These are phyloP conservation scores for Sebastes steindachneri DNA, from an alignment of 2,797 vertebrate species.

Conservation along the genomic window DNA sequence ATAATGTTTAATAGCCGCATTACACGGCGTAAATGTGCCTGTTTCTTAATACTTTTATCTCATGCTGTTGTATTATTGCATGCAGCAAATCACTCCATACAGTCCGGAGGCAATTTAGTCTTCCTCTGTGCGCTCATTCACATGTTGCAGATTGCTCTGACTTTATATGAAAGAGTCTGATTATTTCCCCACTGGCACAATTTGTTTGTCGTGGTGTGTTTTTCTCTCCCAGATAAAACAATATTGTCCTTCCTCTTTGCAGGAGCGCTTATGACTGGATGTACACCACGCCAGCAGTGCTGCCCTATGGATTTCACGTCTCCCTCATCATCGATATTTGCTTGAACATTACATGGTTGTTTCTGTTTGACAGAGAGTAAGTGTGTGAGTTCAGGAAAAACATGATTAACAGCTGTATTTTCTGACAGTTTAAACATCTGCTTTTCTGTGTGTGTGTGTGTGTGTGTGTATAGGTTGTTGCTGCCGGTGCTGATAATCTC, in stretches of 20 bases:
- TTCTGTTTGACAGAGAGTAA: slow-evolving; percentile 78
- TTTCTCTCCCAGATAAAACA: slow-evolving; percentile 9
- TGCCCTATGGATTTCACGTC: slow-evolving; percentile 77
- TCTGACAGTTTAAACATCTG: not conserved
- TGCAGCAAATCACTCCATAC: slow-evolving; percentile 27
- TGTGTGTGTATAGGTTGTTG: slow-evolving; percentile 69
- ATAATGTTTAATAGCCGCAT: not conserved
- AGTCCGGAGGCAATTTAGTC: slow-evolving; percentile 27
- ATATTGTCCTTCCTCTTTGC: slow-evolving; percentile 22
- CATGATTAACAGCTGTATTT: not conserved
- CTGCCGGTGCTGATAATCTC: slow-evolving; percentile 78
- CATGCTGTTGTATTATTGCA: slow-evolving; percentile 5
- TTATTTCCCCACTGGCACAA: slow-evolving; percentile 43
- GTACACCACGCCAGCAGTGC: slow-evolving; percentile 68
- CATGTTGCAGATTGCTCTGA: slow-evolving; percentile 37
- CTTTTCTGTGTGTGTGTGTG: not conserved
- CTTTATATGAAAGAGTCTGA: slow-evolving; percentile 16
- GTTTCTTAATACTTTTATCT: slow-evolving; percentile 17
- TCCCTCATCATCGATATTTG: slow-evolving; percentile 56
- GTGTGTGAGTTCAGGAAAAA: slow-evolving; percentile 19
- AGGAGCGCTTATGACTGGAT: slow-evolving; percentile 72
- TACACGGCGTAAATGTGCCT: not conserved
- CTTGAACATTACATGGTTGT: slow-evolving; percentile 70
- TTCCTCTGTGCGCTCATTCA: slow-evolving; percentile 24
- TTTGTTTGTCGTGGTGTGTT: slow-evolving; percentile 33